Evolutionary conservation across 1,140 invertebrate genomes (phyloP).

Genomic region (Solenopsis invicta): DNA sequence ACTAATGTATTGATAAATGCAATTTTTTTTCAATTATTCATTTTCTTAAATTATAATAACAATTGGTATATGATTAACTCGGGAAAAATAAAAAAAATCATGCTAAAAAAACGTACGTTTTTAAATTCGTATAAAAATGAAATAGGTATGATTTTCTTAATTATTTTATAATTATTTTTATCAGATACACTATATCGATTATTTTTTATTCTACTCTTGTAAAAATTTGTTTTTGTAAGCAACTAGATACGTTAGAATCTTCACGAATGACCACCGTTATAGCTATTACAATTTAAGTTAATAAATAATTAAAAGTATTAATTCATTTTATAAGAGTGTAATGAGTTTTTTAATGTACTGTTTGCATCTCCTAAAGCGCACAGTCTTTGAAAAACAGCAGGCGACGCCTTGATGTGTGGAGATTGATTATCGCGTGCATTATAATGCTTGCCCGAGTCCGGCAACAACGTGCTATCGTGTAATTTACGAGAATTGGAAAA

Average conservation of each 20-base stretch:
- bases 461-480: conserved; percentile 39
- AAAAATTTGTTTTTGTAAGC: neutral
- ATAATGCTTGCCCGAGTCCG: conserved; percentile 33
- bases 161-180: conserved; percentile 5
- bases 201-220: conserved; percentile 3
- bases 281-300: neutral
- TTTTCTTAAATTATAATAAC: neutral
- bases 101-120: neutral
- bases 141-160: neutral
- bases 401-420: neutral
- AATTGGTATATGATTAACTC: neutral
- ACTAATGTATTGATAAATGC: neutral
- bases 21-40: neutral
- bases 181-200: neutral
- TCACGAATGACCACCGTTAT: neutral
- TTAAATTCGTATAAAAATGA: neutral
- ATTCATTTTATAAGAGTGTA: neutral
- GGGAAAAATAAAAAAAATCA: neutral
- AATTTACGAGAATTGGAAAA: conserved; percentile 71
- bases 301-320: conserved; percentile 13
- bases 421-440: conserved; percentile 51
- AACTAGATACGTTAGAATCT: neutral
- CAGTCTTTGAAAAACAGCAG: conserved; percentile 23
- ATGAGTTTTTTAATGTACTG: neutral
- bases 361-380: neutral